Evolutionary conservation across 2,888 invertebrate species (phyloP).

Genomic region (Orthosia cruda): DNA sequence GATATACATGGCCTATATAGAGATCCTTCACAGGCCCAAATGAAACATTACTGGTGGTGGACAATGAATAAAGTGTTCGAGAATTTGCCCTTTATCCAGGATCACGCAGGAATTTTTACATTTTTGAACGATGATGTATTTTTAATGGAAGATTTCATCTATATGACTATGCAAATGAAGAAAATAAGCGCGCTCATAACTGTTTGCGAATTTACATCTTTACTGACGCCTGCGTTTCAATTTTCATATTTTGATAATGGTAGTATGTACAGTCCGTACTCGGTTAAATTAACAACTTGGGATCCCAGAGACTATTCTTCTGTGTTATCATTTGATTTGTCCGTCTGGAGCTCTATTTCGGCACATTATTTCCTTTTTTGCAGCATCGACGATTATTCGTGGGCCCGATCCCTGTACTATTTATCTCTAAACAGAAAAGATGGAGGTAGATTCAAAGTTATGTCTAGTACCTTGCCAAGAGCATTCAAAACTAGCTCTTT

Average conservation of each 20-base stretch:
- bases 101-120: constrained; percentile 74
- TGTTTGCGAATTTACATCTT: constrained; percentile 77
- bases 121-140: constrained; percentile 78
- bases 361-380: constrained; percentile 81
- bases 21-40: constrained; percentile 72
- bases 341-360: constrained; percentile 79
- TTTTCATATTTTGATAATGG: constrained; percentile 43
- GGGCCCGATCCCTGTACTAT: constrained; percentile 78
- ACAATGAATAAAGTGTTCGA: constrained; percentile 82
- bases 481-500: constrained; percentile 70
- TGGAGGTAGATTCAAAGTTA: constrained; percentile 76
- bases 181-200: constrained; percentile 70
- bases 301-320: constrained; percentile 74
- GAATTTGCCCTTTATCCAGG: constrained; percentile 64
- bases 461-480: constrained; percentile 76
- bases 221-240: constrained; percentile 63
- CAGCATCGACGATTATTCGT: constrained; percentile 79
- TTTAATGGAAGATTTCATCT: constrained; percentile 80
- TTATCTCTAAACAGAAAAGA: constrained; percentile 76
- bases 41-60: constrained; percentile 86
- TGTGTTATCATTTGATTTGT: constrained; percentile 77
- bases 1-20: constrained; percentile 77
- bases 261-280: constrained; percentile 65
- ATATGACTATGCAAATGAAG: constrained; percentile 78
- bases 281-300: constrained; percentile 74